These are phyloP conservation scores for Urophycis tenuis DNA, from an alignment of 2,797 vertebrate genomes.

Conservation along the genomic window DNA sequence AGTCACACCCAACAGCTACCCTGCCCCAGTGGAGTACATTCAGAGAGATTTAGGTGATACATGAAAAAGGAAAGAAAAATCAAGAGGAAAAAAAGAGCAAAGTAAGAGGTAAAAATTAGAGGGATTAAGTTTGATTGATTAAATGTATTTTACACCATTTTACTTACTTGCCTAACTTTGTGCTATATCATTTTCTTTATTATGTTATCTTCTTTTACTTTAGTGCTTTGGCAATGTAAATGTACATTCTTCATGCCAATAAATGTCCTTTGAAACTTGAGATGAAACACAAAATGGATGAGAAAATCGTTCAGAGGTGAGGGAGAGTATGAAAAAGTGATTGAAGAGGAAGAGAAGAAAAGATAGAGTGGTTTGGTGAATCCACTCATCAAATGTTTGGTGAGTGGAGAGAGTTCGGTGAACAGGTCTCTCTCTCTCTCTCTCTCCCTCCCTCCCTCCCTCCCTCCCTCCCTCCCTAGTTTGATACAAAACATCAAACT, in stretches of 20 bases:
- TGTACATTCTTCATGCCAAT: background rate
- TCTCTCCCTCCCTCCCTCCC: conserved; percentile 13
- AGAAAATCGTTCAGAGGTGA: background rate
- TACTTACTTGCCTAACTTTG: background rate
- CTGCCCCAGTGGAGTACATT: too few species aligned
- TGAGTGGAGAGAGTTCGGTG: too few species aligned
- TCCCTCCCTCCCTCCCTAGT: conserved; percentile 12
- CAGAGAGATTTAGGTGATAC: too few species aligned
- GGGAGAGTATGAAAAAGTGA: background rate
- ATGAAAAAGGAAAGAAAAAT: background rate
- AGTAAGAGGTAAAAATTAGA: background rate
- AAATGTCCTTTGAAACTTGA: background rate
- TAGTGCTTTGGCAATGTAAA: background rate
- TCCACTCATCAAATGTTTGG: too few species aligned
- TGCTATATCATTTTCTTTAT: background rate
- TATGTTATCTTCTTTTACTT: background rate
- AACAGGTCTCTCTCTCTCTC: background rate
- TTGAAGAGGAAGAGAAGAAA: background rate
- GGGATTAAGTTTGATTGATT: background rate
- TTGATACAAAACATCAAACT: too few species aligned
- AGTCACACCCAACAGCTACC: too few species aligned
- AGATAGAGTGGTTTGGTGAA: background rate
- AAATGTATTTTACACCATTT: background rate
- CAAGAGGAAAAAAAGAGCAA: background rate
- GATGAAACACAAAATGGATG: background rate